These are phyloP conservation scores for Sthenelais limicola DNA, from an alignment of 2,888 invertebrate species.

Conservation along the genomic window DNA sequence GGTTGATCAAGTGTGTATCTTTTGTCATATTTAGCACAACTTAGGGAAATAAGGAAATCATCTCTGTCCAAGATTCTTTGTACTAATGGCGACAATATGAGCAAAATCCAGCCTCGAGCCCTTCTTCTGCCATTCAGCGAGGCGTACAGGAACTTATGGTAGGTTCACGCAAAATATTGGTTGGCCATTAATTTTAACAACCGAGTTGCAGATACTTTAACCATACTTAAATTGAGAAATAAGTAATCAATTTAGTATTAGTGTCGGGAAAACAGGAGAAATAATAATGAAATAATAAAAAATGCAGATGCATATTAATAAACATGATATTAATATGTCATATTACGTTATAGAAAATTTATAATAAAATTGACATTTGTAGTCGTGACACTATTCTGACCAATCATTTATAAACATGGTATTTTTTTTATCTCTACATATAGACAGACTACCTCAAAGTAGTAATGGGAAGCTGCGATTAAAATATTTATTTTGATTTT, in stretches of 20 bases:
- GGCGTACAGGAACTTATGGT: conserved; percentile 41
- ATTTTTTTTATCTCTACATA: too few relatives aligned
- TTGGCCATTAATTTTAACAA: too few relatives aligned
- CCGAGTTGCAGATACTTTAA: too few relatives aligned
- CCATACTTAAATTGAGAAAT: too few relatives aligned
- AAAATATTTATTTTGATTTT: too few relatives aligned
- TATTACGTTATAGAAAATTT: background rate
- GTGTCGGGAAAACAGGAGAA: background rate
- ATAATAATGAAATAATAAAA: background rate
- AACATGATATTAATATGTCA: background rate
- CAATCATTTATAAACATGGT: too few relatives aligned
- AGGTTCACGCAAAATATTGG: background rate
- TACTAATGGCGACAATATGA: conserved; percentile 83
- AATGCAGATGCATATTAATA: too few relatives aligned
- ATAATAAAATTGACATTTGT: background rate
- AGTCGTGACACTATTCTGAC: background rate
- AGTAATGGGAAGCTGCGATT: too few relatives aligned
- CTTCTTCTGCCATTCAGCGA: conserved; percentile 45
- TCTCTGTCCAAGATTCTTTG: conserved; percentile 87
- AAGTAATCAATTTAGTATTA: too few relatives aligned
- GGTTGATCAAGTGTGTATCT: background rate
- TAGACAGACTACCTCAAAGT: too few relatives aligned
- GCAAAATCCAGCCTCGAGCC: conserved; percentile 47
- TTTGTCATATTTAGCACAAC: conserved; percentile 79
- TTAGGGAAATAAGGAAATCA: conserved; percentile 85